These are phyloP conservation scores for Drosophila saltans DNA, from an alignment of 1,140 invertebrate species.

Conservation along the genomic window DNA sequence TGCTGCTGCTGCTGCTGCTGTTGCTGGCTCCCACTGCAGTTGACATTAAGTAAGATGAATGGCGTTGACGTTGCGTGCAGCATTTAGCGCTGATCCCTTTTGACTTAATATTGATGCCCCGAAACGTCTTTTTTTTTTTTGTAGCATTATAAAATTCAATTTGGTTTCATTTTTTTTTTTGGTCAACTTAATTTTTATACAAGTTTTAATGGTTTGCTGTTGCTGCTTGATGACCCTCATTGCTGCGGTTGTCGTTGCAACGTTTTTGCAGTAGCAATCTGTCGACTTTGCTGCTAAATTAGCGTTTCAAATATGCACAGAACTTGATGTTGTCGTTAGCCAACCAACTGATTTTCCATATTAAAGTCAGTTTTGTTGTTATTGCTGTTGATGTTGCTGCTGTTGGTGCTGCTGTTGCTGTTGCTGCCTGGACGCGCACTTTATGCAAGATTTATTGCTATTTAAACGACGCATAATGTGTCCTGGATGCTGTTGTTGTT, in stretches of 20 bases:
- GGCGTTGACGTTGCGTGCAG: slow-evolving; percentile 73
- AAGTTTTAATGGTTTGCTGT: slow-evolving; percentile 62
- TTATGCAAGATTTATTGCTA: slow-evolving; percentile 81
- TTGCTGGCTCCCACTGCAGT: slow-evolving; percentile 53
- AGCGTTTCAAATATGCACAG: slow-evolving; percentile 73
- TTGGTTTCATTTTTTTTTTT: slow-evolving; percentile 46
- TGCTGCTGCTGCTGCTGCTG: slow-evolving; percentile 19
- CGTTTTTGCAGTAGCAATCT: neutral
- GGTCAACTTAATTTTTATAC: slow-evolving; percentile 71
- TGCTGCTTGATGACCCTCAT: slow-evolving; percentile 59
- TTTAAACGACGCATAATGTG: slow-evolving; percentile 80
- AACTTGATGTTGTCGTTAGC: slow-evolving; percentile 55
- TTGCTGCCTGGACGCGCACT: slow-evolving; percentile 53
- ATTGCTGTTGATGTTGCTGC: slow-evolving; percentile 12
- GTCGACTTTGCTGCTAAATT: slow-evolving; percentile 65
- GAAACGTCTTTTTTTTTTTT: slow-evolving; percentile 23
- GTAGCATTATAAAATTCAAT: slow-evolving; percentile 57
- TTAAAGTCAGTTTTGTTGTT: slow-evolving; percentile 58
- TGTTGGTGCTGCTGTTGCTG: slow-evolving; percentile 10
- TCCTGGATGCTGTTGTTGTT: slow-evolving; percentile 56
- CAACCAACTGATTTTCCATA: slow-evolving; percentile 70
- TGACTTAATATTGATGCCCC: slow-evolving; percentile 71
- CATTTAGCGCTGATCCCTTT: slow-evolving; percentile 76
- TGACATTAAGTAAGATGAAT: slow-evolving; percentile 81
- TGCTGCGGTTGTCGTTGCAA: neutral